Base-by-base conservation (phyloP, 2,113 vertebrate species). In the Nycticryphes semicollaris region DNA sequence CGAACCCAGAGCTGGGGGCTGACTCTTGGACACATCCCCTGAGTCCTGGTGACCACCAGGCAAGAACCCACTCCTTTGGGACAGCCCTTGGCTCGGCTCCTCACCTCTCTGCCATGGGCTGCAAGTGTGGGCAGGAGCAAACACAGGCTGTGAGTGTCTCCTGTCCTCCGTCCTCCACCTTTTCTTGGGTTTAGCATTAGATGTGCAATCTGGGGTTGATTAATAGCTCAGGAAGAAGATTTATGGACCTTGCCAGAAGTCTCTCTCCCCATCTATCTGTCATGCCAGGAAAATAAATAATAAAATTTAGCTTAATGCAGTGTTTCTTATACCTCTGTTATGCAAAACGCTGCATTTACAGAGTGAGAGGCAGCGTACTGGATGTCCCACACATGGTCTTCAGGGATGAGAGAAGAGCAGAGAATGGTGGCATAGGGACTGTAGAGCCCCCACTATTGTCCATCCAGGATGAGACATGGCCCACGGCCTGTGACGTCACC, bases 21-120 rank as follows among this genome's bases (percentile, higher is more conserved):
- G 30, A 6, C 43, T 19, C 50, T n/a, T 0, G 2, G 82, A 14
- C 59, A 22, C 6, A 2, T 11, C 22, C 33, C 20, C 43, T 7
- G 21, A 0, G 1, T 19, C 47, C 31, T 1, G 0, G 1, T 31
- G 63, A 16, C 50, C 5, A 9, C 24, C 23, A 2, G 30, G 31
- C 18, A 19, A 14, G 37, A 30, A 6, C 21, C 39, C 8, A 30
- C 21, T n/a, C 12, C n/a, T 12, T 11, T 45, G 10, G 14, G 17
- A 12, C 48, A 28, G 15, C 48, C 25, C 47, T 31, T 5, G 6
- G 13, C 39, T 62, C 1, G 22, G 57, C 53, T 87, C 18, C 0
- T 50, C 5, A 1, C 27, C 22, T 15, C 3, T 2, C 47, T 39
- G 54, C 22, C 6, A 4, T 10, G 31, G 13, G 63, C 4, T 1